phyloP scores from a whole-genome alignment of 2,113 vertebrate genomes.

The Patagioenas fasciata region DNA sequence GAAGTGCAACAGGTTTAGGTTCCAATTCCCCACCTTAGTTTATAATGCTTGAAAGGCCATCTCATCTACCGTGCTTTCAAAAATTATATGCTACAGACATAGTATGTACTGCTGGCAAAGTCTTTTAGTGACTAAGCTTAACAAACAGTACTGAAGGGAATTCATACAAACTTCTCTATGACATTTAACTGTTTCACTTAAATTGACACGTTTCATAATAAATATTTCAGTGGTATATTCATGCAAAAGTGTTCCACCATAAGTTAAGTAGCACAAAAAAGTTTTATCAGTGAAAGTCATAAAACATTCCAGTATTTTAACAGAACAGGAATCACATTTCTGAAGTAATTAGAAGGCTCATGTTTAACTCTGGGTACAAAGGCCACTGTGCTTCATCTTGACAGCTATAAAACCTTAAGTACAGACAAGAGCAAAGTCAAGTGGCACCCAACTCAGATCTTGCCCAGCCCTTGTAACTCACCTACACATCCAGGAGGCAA shows the following conservation, averaged over 20 bases:
- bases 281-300: neutral
- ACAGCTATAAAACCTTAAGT: neutral
- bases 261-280: neutral
- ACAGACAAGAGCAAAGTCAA: neutral
- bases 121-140: neutral
- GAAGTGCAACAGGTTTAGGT: neutral
- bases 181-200: neutral
- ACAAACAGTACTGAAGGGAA: neutral
- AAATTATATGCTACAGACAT: neutral
- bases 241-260: neutral
- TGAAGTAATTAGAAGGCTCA: neutral
- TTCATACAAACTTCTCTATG: neutral
- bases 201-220: neutral
- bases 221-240: neutral
- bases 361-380: neutral
- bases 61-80: neutral
- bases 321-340: neutral
- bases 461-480: neutral
- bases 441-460: neutral
- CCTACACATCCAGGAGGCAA: neutral
- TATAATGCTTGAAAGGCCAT: neutral
- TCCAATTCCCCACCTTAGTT: neutral
- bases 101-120: neutral
- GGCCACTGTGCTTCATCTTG: neutral
- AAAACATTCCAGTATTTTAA: neutral